Evolutionary conservation across 2,797 vertebrate genomes (phyloP).

Genomic region (Dicrostonyx torquatus): DNA sequence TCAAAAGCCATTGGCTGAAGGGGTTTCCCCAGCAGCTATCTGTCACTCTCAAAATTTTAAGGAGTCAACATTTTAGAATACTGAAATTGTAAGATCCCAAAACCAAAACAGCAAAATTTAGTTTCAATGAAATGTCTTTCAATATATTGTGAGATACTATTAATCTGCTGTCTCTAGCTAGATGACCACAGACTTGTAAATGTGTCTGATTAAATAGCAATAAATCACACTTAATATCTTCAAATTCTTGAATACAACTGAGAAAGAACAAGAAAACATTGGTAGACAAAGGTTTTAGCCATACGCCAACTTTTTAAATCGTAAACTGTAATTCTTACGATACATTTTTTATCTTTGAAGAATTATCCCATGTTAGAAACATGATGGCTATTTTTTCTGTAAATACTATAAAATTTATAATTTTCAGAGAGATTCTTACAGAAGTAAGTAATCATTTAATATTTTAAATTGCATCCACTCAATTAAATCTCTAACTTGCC

Average conservation of each 20-base stretch:
- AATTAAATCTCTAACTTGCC: background rate
- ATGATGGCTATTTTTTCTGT: background rate
- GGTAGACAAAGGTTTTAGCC: background rate
- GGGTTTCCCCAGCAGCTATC: conserved; percentile 17
- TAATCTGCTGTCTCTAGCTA: background rate
- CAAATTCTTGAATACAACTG: conserved; percentile 14
- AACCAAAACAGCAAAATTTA: conserved; percentile 64
- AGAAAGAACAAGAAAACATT: background rate
- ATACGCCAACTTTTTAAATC: background rate
- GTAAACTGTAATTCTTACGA: background rate
- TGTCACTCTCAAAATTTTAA: conserved; percentile 57
- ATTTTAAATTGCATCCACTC: background rate
- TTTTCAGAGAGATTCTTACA: background rate
- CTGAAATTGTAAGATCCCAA: conserved; percentile 54
- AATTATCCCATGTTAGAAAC: background rate
- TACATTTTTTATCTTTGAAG: conserved; percentile 23
- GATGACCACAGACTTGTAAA: conserved; percentile 9
- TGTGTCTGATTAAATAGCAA: background rate
- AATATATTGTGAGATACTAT: background rate
- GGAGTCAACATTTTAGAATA: conserved; percentile 69
- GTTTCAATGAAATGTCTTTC: conserved; percentile 41
- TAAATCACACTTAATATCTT: conserved; percentile 22
- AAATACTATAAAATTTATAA: background rate
- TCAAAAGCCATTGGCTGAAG: too few relatives aligned
- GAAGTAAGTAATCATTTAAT: background rate